Evolutionary conservation across 1,140 invertebrate species (phyloP).

Genomic region (Hirudo medicinalis): DNA sequence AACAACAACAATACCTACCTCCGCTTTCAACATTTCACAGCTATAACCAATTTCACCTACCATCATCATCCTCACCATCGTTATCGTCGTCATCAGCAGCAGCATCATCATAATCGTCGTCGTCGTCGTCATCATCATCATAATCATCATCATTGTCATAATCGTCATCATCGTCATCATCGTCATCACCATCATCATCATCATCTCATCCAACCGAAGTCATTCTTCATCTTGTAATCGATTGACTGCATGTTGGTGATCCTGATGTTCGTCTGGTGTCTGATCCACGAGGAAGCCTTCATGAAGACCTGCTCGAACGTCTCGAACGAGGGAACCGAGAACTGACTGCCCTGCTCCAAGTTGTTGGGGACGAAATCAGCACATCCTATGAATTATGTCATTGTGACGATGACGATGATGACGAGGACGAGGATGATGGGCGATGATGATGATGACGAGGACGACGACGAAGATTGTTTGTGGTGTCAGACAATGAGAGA

Average conservation of each 20-base stretch:
- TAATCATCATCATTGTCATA: not conserved
- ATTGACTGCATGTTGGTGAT: constrained; percentile 22
- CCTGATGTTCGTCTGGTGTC: constrained; percentile 19
- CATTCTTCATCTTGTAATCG: constrained; percentile 21
- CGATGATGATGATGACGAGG: no score
- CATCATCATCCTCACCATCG: not conserved
- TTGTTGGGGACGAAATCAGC: constrained; percentile 23
- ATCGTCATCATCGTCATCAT: constrained; percentile 7
- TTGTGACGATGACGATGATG: not conserved
- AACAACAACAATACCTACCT: not conserved
- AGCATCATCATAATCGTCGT: not conserved
- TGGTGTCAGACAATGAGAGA: no score
- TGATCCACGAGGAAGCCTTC: constrained; percentile 18
- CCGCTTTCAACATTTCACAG: no score
- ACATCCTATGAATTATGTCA: constrained; percentile 13
- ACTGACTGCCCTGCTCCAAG: constrained; percentile 18
- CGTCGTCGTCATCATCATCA: constrained; percentile 5
- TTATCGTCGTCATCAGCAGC: not conserved
- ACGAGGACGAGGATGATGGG: no score
- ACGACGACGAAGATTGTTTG: no score
- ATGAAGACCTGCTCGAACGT: constrained; percentile 19
- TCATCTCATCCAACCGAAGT: constrained; percentile 7
- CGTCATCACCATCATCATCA: not conserved
- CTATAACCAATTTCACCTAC: no score
- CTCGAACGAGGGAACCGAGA: constrained; percentile 17